Evolutionary conservation across 2,113 vertebrate genomes (phyloP).

Genomic region (Todiramphus chloris): DNA sequence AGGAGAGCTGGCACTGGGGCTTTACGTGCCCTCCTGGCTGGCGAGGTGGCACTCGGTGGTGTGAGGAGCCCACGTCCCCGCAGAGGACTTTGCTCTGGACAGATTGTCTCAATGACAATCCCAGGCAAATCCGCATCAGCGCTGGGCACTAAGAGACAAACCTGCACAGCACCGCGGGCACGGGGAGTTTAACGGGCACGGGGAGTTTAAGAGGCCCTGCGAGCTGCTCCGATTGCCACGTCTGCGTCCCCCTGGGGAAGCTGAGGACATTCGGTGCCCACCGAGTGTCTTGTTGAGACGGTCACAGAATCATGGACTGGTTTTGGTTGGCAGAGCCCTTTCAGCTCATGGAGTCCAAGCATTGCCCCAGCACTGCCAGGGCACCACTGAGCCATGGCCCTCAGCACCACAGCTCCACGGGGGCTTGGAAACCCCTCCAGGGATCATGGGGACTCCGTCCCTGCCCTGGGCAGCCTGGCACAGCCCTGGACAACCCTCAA

Average conservation of each 20-base stretch:
- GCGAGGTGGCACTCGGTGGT: background rate
- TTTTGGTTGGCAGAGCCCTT: too few species aligned
- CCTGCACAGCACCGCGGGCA: rapidly evolving
- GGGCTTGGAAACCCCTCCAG: background rate
- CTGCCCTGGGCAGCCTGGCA: background rate
- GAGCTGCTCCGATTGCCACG: background rate
- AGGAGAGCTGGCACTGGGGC: background rate
- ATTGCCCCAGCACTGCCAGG: too few species aligned
- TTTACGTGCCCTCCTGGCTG: background rate
- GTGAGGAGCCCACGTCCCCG: background rate
- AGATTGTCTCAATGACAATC: slow-evolving; percentile 18
- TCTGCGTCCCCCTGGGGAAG: background rate
- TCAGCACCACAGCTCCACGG: background rate
- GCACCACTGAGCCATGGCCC: background rate
- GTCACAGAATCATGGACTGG: too few species aligned
- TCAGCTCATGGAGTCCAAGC: too few species aligned
- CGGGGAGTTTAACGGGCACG: background rate
- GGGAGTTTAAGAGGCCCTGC: background rate
- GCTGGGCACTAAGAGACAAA: background rate
- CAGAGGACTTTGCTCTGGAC: background rate
- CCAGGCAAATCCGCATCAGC: background rate
- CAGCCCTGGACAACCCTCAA: background rate
- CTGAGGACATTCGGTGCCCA: rapidly evolving
- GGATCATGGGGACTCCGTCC: background rate
- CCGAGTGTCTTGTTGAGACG: rapidly evolving